phyloP scores from a whole-genome alignment of 2,113 vertebrate genomes.

The Nymphicus hollandicus region DNA sequence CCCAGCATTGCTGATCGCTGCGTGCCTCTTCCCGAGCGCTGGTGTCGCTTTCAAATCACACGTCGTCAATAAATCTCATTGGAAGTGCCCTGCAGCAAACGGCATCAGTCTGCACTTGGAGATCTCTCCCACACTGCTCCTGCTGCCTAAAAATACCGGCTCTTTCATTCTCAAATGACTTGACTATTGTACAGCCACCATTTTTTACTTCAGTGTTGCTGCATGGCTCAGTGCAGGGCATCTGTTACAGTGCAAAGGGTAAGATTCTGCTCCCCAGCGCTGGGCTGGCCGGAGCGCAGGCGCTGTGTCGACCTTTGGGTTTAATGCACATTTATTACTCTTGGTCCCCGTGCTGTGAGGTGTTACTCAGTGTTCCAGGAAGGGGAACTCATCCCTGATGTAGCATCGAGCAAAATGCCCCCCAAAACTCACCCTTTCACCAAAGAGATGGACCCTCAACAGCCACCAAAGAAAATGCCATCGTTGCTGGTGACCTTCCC shows the following conservation, averaged over 20 bases:
- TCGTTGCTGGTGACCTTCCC: background rate
- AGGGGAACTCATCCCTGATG: background rate
- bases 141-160: constrained; percentile 23
- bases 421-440: background rate
- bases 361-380: too few relatives aligned
- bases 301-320: background rate
- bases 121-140: constrained; percentile 44
- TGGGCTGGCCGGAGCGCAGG: background rate
- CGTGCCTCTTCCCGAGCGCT: background rate
- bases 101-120: constrained; percentile 24
- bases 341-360: rapidly evolving
- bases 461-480: background rate
- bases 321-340: background rate
- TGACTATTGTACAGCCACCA: constrained; percentile 4
- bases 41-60: constrained; percentile 10
- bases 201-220: background rate
- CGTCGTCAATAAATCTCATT: background rate
- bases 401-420: background rate
- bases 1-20: background rate
- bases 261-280: background rate
- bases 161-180: constrained; percentile 7
- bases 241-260: background rate
- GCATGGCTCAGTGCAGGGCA: background rate
- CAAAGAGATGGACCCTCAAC: background rate
- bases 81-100: constrained; percentile 42